Evolutionary conservation across 2,888 invertebrate species (phyloP).

Genomic region (Coleophora flavipennella): DNA sequence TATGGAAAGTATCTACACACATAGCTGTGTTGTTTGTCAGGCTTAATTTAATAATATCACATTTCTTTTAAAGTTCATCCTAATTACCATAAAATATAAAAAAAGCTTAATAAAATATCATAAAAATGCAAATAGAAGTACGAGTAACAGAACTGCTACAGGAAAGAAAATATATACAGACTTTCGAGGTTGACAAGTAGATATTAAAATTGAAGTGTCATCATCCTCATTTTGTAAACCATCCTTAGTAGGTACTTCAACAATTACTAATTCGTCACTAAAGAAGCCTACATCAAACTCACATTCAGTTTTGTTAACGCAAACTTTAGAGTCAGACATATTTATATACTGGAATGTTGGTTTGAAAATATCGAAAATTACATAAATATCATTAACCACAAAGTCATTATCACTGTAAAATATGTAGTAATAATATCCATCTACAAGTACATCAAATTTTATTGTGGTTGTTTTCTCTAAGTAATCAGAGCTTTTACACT

Average conservation of each 20-base stretch:
- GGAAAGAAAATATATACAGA: slow-evolving; percentile 87
- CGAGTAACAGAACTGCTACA: slow-evolving; percentile 80
- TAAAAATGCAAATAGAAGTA: slow-evolving; percentile 86
- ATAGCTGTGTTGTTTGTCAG: no score
- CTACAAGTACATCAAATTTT: slow-evolving; percentile 77
- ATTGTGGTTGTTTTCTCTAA: slow-evolving; percentile 77
- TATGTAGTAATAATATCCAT: slow-evolving; percentile 91
- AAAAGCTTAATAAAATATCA: slow-evolving; percentile 62
- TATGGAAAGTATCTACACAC: no score
- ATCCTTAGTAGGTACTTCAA: slow-evolving; percentile 87
- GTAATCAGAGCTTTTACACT: slow-evolving; percentile 79
- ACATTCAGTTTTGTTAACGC: slow-evolving; percentile 84
- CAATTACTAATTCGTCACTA: slow-evolving; percentile 85
- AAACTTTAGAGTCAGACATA: slow-evolving; percentile 76
- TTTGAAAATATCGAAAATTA: slow-evolving; percentile 87
- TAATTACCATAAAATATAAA: slow-evolving; percentile 45
- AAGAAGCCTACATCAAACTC: slow-evolving; percentile 80
- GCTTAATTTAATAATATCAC: slow-evolving; percentile 64
- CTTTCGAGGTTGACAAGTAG: slow-evolving; percentile 85
- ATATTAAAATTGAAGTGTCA: slow-evolving; percentile 79
- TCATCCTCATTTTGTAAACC: slow-evolving; percentile 84
- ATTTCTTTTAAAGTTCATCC: slow-evolving; percentile 58
- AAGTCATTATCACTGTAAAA: slow-evolving; percentile 91
- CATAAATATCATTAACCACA: slow-evolving; percentile 85
- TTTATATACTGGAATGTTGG: slow-evolving; percentile 86